Conservation (phyloP, 1,140 invertebrate genomes). For the Pantala flavescens region DNA sequence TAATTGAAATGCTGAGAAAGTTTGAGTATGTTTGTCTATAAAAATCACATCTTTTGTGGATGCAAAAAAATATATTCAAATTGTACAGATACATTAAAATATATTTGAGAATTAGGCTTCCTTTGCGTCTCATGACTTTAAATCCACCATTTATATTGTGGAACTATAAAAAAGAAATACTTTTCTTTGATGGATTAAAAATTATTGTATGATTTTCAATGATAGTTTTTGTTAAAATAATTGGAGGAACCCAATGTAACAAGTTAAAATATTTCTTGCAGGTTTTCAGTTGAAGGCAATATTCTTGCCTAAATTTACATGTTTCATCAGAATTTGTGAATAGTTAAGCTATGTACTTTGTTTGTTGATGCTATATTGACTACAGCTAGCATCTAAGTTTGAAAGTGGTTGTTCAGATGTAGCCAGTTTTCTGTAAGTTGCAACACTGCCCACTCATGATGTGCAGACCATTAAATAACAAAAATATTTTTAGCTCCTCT, state of each 20-base stretch:
- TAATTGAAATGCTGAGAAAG: not conserved
- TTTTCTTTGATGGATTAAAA: not conserved
- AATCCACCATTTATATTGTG: not conserved
- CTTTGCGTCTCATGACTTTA: not conserved
- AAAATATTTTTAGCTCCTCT: no score
- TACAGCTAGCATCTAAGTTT: not conserved
- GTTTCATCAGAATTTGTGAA: no score
- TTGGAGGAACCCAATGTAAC: no score
- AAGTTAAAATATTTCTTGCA: no score
- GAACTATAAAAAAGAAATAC: not conserved
- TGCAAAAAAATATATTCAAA: not conserved
- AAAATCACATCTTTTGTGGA: not conserved
- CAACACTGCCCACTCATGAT: not conserved
- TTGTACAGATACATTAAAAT: slow-evolving; percentile 10
- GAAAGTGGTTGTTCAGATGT: slow-evolving; percentile 9
- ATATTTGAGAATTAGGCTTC: not conserved
- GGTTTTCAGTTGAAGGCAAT: no score
- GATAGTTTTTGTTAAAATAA: not conserved
- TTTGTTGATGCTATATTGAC: not conserved
- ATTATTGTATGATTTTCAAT: not conserved
- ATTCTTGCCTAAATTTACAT: no score
- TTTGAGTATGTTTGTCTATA: not conserved
- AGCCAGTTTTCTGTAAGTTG: not conserved
- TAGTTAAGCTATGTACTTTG: not conserved
- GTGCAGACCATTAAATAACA: not conserved